Evolutionary conservation across 2,113 vertebrate genomes (phyloP), one percentile per base, ranked within the genome.

Genomic region (Urocitellus parryii): DNA sequence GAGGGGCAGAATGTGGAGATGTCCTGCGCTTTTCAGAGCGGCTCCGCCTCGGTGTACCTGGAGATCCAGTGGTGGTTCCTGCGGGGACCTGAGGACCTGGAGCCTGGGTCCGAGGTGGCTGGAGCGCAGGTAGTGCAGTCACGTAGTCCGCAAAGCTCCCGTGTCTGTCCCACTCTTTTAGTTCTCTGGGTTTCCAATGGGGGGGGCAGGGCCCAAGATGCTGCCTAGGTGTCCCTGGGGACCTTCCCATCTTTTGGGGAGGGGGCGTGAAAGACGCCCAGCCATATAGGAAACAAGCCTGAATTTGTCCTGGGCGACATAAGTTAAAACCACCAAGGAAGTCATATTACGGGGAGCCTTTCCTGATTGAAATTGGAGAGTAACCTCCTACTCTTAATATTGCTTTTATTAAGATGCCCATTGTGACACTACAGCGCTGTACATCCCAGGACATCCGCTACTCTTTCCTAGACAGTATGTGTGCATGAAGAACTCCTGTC

Each of bases 51-150:
- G 0, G 99, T 99, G 86, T 99, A 99, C 97, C 98, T 99, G 73
- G 99, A 99, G 98, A 99, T 99, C 98, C 99, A 99, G 97, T 99
- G 99, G 99, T 99, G 99, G 99, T 99, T 99, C 98, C 99, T 99
- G 89, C 98, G 99, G 89, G 98, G 98, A 0, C 99, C 98, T 0
- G 99, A 99, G 96, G 98, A 99, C 96, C 98, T 98, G 96, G 99
- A 99, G 63, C 96, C 98, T 84, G 99, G 97, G 96, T 98, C 98
- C 34, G 99, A 99, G 61, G 98, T 99, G 90, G 98, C 98, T 10
- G 98, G 99, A 83, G 97, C 98, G 24, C 99, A 99, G 99, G 99
- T 99, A 99, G 79, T 27, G 0, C 81, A 58, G 53, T 25, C 11
- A 4, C 13, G 11, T 14, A 17, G 27, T 20, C 82, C 58, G 8